A percentile compares a stretch with the other conserved stretches of the same genome.
These are phyloP conservation scores for Otolemur crassicaudatus DNA, from an alignment of 2,797 vertebrate genomes.

Conservation along the genomic window DNA sequence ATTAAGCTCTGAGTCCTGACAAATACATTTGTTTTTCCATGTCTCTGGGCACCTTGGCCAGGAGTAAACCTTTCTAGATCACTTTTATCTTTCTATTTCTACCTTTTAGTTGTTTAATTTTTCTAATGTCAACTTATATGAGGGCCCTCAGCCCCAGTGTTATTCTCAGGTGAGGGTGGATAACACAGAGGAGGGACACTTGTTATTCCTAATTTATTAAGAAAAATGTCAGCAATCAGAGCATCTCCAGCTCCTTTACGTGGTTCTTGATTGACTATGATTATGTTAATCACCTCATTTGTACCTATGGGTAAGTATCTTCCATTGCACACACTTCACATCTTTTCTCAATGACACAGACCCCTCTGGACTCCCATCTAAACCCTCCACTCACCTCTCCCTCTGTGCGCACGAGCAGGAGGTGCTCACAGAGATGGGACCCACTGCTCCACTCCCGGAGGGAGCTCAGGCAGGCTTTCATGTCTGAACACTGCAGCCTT, in stretches of 20 bases:
- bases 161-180: neutral
- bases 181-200: neutral
- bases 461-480: neutral
- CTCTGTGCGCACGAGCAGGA: slow-evolving; percentile 33
- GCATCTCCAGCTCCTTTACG: neutral
- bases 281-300: neutral
- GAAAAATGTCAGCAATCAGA: neutral
- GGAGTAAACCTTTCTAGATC: neutral
- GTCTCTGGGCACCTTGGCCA: neutral
- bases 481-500: slow-evolving; percentile 79
- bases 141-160: neutral
- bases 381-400: slow-evolving; percentile 65
- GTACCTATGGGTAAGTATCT: neutral
- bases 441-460: neutral
- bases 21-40: neutral
- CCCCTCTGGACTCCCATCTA: neutral
- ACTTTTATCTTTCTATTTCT: neutral
- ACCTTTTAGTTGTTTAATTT: neutral
- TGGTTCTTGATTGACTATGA: neutral
- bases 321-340: neutral
- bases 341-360: neutral
- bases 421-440: neutral
- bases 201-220: neutral
- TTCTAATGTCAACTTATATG: neutral
- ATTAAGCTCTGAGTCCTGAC: neutral